These are phyloP conservation scores for Antennarius maculatus DNA, from an alignment of 2,797 vertebrate species.

Conservation along the genomic window DNA sequence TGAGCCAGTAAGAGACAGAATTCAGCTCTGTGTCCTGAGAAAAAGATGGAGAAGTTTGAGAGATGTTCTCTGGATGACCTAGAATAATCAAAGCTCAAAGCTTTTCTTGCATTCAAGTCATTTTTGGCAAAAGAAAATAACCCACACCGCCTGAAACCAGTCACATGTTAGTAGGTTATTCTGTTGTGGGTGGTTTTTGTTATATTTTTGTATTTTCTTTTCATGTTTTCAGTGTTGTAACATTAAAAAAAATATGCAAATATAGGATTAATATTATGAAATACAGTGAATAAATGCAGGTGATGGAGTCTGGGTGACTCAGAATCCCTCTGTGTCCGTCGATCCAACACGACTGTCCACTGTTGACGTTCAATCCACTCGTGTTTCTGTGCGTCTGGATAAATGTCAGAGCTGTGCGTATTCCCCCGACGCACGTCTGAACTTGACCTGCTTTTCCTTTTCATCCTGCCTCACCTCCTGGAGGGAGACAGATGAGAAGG, in stretches of 20 bases:
- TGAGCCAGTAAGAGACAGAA: constrained; percentile 15
- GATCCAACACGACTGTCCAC: neutral
- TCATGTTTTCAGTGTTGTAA: too few species aligned
- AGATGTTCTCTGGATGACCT: neutral
- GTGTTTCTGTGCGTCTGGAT: constrained; percentile 11
- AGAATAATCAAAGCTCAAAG: neutral
- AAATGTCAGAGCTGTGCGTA: neutral
- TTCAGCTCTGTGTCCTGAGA: constrained; percentile 4
- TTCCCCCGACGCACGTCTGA: neutral
- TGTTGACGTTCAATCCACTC: constrained; percentile 5
- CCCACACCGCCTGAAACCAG: too few species aligned
- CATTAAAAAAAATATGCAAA: too few species aligned
- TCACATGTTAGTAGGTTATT: too few species aligned
- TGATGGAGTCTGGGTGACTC: too few species aligned
- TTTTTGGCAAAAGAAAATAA: neutral
- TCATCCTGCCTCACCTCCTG: neutral
- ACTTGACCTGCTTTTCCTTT: neutral
- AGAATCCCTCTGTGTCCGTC: neutral
- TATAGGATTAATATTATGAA: too few species aligned
- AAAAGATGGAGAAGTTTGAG: neutral
- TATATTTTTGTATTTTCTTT: too few species aligned
- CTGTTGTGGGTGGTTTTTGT: too few species aligned
- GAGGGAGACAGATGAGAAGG: too few species aligned
- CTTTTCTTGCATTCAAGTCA: neutral
- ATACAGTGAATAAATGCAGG: too few species aligned